Conservation (phyloP, 2,888 invertebrate species). For the Parthenolecanium corni region DNA sequence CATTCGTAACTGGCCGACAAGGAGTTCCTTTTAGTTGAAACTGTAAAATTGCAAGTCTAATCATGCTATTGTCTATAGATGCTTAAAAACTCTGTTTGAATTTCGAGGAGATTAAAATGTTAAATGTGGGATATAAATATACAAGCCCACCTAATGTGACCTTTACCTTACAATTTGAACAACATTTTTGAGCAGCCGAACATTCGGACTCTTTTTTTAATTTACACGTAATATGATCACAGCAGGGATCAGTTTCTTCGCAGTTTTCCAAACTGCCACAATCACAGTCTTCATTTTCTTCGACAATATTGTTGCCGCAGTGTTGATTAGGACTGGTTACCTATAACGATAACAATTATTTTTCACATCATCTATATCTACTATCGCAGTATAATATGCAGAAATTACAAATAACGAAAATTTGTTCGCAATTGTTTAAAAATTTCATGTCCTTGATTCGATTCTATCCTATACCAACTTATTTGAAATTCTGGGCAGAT, state of each 20-base stretch:
- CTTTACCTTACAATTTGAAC: slow-evolving; percentile 77
- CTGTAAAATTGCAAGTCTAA: slow-evolving; percentile 41
- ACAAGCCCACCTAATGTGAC: too few species aligned
- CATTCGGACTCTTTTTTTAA: slow-evolving; percentile 89
- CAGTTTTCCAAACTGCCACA: slow-evolving; percentile 89
- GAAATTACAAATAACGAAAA: not conserved
- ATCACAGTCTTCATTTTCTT: slow-evolving; percentile 95
- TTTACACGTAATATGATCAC: slow-evolving; percentile 93
- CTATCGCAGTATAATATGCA: not conserved
- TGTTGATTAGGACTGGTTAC: slow-evolving; percentile 29
- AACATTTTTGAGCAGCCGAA: slow-evolving; percentile 77
- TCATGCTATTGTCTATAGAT: too few species aligned
- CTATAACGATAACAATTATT: slow-evolving; percentile 15
- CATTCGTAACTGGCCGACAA: slow-evolving; percentile 76
- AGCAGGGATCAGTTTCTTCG: slow-evolving; percentile 78
- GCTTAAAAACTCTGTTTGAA: too few species aligned
- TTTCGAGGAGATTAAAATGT: too few species aligned
- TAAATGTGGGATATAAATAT: too few species aligned
- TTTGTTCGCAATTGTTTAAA: too few species aligned
- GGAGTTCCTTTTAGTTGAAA: slow-evolving; percentile 60
- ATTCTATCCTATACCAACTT: too few species aligned
- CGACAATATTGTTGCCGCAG: slow-evolving; percentile 90
- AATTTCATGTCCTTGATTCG: too few species aligned
- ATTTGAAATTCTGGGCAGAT: too few species aligned
- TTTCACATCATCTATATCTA: too few species aligned